phyloP scores from a whole-genome alignment of 2,888 invertebrate genomes.

The Epinotia demarniana region DNA sequence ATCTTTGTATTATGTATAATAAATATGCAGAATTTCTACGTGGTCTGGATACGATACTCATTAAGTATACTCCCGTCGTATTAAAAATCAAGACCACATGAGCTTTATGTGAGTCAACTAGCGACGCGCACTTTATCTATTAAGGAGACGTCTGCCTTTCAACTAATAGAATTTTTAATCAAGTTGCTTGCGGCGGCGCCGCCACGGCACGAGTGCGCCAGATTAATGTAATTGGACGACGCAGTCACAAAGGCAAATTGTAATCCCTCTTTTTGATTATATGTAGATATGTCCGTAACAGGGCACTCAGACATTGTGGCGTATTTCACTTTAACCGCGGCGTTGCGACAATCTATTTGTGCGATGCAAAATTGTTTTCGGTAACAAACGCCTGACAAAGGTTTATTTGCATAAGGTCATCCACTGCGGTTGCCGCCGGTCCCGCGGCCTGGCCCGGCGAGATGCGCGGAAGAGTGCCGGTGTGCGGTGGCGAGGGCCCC shows the following conservation, averaged over 20 bases:
- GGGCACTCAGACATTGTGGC: constrained; percentile 71
- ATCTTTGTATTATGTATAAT: not conserved
- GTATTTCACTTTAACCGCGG: constrained; percentile 64
- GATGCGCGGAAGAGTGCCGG: constrained; percentile 63
- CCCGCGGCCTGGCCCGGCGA: constrained; percentile 57
- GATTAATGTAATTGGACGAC: constrained; percentile 84
- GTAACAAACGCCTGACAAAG: constrained; percentile 70
- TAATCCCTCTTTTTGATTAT: constrained; percentile 81
- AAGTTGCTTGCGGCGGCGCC: constrained; percentile 78
- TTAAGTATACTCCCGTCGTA: not conserved
- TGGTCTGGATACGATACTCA: not conserved
- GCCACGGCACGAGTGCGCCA: constrained; percentile 72
- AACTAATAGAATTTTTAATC: constrained; percentile 85
- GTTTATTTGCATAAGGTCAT: constrained; percentile 71
- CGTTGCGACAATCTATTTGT: constrained; percentile 61
- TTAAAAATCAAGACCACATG: constrained; percentile 11
- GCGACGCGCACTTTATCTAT: constrained; percentile 76
- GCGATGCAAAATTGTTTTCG: constrained; percentile 59
- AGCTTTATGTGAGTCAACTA: constrained; percentile 57
- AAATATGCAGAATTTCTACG: not conserved
- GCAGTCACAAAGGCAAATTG: constrained; percentile 84
- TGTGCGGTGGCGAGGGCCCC: constrained; percentile 64
- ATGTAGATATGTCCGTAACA: constrained; percentile 68
- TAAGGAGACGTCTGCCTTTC: constrained; percentile 79
- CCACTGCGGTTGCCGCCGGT: constrained; percentile 68